Percentiles rank a stretch among this genome's conserved stretches.
Conservation (phyloP, 2,113 vertebrate genomes). For the Anguilla rostrata region DNA sequence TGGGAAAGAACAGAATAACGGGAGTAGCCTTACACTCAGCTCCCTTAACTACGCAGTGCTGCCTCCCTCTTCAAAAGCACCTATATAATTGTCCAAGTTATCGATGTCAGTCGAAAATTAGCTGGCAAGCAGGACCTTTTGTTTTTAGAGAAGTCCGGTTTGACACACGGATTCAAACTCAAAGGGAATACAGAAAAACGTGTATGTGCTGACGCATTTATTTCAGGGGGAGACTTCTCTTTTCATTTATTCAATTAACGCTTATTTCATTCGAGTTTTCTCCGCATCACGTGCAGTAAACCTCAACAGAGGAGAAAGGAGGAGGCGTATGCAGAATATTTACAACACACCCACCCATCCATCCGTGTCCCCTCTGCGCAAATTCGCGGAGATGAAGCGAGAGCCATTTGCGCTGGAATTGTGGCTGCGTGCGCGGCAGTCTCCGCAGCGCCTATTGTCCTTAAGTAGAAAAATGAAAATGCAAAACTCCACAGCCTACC, state of each 20-base stretch:
- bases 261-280: slow-evolving; percentile 11
- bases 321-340: neutral
- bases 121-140: slow-evolving; percentile 30
- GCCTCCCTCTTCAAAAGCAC: slow-evolving; percentile 12
- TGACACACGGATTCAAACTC: slow-evolving; percentile 29
- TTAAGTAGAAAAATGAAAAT: slow-evolving; percentile 18
- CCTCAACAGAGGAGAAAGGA: neutral
- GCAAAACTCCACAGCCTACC: slow-evolving; percentile 26
- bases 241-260: slow-evolving; percentile 43
- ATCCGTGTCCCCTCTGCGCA: slow-evolving; percentile 22
- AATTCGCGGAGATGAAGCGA: neutral
- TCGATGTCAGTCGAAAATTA: slow-evolving; percentile 17
- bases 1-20: slow-evolving; percentile 14
- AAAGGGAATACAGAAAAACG: slow-evolving; percentile 9
- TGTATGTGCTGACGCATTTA: slow-evolving; percentile 44
- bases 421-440: slow-evolving; percentile 34
- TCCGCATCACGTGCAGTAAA: neutral
- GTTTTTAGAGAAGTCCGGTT: slow-evolving; percentile 16
- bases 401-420: slow-evolving; percentile 16
- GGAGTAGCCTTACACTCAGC: slow-evolving; percentile 7
- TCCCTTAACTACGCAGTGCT: slow-evolving; percentile 10
- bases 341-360: neutral
- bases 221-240: slow-evolving; percentile 29
- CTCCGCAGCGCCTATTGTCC: slow-evolving; percentile 21
- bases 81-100: slow-evolving; percentile 27